Evolutionary conservation across 2,113 vertebrate genomes (phyloP), one percentile per base, ranked within the genome.

Genomic region (Nipponia nippon): DNA sequence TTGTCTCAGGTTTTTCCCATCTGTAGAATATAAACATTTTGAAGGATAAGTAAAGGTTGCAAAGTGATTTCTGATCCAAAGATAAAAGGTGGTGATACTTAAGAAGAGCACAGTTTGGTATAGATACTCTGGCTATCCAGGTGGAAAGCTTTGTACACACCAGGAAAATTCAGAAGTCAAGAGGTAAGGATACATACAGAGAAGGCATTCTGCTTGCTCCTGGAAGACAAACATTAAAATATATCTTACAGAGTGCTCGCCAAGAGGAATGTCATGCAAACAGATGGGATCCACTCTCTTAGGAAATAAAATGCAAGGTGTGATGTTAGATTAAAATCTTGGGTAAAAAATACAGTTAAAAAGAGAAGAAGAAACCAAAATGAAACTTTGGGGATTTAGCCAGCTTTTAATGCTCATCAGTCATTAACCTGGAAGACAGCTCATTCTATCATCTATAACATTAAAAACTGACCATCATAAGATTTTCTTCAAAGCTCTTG

Each of bases 391-490:
- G 87, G 58, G 36, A 65, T 85, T 89, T 85, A 66, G 89, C 75
- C 81, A 96, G 42, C 2, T 85, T 80, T 83, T 94, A 94, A 70
- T 80, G n/a, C 46, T 77, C 29, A 58, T 82, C 59, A 85, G 49
- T 79, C 46, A 90, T 89, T 81, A 81, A 83, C 46, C 29, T 89
- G 58, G 58, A 93, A 82, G 81, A 82, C 49, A 80, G 77, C 10
- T 89, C 58, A 85, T 65, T 89, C 66, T 72, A 53, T 79, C 65
- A 84, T 52, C 29, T 76, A 16, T 76, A 73, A 40, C 27, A 91
- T 87, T 85, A 96, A 95, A 95, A 95, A 94, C 46, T 93, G 61
- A 85, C 58, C 61, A 30, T 22, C 32, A 27, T 38, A 87, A 76
- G 29, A 73, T 77, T 67, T 84, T 80, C 49, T 91, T 94, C 56